These are phyloP conservation scores for Leptinotarsa texana DNA, from an alignment of 1,140 invertebrate species.

Conservation along the genomic window DNA sequence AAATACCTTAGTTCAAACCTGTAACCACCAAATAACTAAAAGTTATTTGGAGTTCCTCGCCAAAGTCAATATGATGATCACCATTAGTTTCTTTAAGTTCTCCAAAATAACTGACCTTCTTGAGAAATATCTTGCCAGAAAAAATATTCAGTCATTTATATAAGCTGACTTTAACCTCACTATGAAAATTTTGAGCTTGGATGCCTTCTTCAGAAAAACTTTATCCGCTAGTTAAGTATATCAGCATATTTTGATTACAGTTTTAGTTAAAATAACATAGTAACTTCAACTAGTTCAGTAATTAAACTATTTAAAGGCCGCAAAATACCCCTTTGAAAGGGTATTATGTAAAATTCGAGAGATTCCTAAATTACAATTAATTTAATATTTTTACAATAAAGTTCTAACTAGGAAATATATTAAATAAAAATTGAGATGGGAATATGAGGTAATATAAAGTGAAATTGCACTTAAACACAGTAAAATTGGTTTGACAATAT, in stretches of 20 bases:
- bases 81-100: too few relatives aligned
- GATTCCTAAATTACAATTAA: conserved; percentile 40
- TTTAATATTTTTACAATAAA: conserved; percentile 31
- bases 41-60: too few relatives aligned
- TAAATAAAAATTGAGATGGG: conserved; percentile 44
- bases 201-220: not conserved
- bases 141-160: too few relatives aligned
- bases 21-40: too few relatives aligned
- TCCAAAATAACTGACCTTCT: too few relatives aligned
- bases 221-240: not conserved
- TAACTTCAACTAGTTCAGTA: conserved; percentile 15
- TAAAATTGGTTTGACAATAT: conserved; percentile 45
- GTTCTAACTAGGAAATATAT: conserved; percentile 28
- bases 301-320: conserved; percentile 38
- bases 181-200: not conserved
- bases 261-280: conserved; percentile 7
- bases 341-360: conserved; percentile 40
- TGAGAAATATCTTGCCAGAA: too few relatives aligned
- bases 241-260: not conserved
- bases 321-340: conserved; percentile 28
- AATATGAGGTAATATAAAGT: conserved; percentile 49
- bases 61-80: too few relatives aligned
- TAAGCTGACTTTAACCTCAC: too few relatives aligned
- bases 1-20: too few relatives aligned
- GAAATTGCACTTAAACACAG: conserved; percentile 47